Evolutionary conservation across 2,113 vertebrate species (phyloP).

Genomic region (Tor tambroides): DNA sequence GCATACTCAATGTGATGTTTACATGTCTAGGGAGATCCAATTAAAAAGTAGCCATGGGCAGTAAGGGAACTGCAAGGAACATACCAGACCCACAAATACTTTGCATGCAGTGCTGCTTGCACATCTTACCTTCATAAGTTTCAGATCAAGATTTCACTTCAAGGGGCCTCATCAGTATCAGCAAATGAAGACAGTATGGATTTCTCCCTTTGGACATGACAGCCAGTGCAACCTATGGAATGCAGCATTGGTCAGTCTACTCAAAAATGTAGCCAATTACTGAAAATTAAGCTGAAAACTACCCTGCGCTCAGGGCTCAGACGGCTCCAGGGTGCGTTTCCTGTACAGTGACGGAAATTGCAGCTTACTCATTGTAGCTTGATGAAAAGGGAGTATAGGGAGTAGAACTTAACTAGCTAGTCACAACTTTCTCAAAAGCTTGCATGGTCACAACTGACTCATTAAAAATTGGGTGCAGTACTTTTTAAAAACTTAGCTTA

Average conservation of each 20-base stretch:
- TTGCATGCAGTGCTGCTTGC: conserved; percentile 39
- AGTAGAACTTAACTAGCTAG: neutral
- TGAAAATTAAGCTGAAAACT: neutral
- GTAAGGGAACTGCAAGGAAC: conserved; percentile 50
- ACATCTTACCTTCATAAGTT: conserved; percentile 57
- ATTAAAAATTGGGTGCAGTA: no score
- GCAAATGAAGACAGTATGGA: neutral
- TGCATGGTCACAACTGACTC: no score
- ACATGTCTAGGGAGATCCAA: conserved; percentile 68
- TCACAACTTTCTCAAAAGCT: neutral
- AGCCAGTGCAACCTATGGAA: conserved; percentile 19
- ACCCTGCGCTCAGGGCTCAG: neutral
- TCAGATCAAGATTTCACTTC: conserved; percentile 46
- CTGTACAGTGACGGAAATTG: neutral
- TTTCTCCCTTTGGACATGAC: conserved; percentile 34
- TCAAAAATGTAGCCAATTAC: neutral
- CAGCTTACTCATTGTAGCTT: neutral
- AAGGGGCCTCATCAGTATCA: conserved; percentile 43
- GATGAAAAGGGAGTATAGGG: neutral
- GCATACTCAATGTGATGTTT: conserved; percentile 65
- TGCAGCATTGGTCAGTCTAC: neutral
- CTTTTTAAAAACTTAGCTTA: no score
- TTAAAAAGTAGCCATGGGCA: conserved; percentile 72
- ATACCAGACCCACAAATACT: conserved; percentile 59
- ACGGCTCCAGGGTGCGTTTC: neutral